phyloP scores from a whole-genome alignment of 1,140 invertebrate species.

The Apis mellifera region DNA sequence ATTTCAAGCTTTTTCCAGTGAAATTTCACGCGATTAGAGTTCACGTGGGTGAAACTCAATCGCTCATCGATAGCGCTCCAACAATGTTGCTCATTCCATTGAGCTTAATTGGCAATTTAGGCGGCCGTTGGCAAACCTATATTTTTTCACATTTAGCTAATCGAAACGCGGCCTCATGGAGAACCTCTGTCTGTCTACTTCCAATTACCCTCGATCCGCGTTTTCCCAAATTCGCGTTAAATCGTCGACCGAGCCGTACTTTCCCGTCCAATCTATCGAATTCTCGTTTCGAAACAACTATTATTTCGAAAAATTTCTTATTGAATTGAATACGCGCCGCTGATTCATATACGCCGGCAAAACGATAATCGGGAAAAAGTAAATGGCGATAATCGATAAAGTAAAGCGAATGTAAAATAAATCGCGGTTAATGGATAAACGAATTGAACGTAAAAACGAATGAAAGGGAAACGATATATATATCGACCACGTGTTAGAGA shows the following conservation, averaged over 20 bases:
- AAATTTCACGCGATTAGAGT: constrained; percentile 1
- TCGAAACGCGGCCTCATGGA: constrained; percentile 28
- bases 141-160: constrained; percentile 41
- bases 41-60: constrained; percentile 10
- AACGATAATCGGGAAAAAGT: background rate
- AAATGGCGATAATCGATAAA: background rate
- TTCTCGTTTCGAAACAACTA: background rate
- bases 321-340: too few species aligned
- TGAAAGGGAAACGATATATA: background rate
- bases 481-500: too few species aligned
- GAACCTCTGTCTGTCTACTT: constrained; percentile 9
- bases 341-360: too few species aligned
- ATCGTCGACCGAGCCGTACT: constrained; percentile 9
- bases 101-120: constrained; percentile 47
- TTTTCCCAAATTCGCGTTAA: constrained; percentile 4
- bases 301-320: background rate
- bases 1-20: background rate
- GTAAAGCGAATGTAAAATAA: background rate
- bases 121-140: constrained; percentile 18
- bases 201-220: constrained; percentile 29
- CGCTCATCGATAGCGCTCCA: constrained; percentile 15
- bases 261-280: too few species aligned
- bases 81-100: constrained; percentile 40
- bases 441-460: background rate
- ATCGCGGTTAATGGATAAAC: background rate